Evolutionary conservation across 1,140 invertebrate genomes (phyloP).

Genomic region (Magallana gigas): DNA sequence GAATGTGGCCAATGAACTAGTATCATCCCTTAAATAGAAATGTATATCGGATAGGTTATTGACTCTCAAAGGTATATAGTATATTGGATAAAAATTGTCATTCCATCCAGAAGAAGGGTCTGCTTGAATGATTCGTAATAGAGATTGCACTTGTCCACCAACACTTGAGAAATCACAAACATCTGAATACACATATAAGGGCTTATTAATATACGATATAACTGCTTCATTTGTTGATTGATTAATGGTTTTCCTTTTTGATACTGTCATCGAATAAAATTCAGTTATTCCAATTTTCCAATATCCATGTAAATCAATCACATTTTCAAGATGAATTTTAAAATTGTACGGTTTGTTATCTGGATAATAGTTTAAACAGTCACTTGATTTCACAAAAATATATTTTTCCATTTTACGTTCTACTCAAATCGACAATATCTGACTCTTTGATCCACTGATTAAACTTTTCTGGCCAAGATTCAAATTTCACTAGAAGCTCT

Average conservation of each 20-base stretch:
- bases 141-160: background rate
- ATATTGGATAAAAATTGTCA: conserved; percentile 11
- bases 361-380: background rate
- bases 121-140: background rate
- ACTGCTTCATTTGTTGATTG: background rate
- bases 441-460: conserved; percentile 22
- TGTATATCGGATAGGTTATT: conserved; percentile 1
- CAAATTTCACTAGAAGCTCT: conserved; percentile 13
- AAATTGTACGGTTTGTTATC: conserved; percentile 36
- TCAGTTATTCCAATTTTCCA: conserved; percentile 29
- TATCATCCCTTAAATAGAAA: conserved; percentile 25
- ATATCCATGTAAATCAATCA: background rate
- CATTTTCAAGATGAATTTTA: background rate
- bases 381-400: conserved; percentile 10
- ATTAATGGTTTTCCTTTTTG: background rate
- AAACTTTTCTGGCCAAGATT: conserved; percentile 15
- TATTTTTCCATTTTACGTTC: conserved; percentile 19
- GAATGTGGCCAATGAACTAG: background rate
- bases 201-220: background rate
- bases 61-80: conserved; percentile 31
- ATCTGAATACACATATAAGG: background rate
- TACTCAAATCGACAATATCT: conserved; percentile 9
- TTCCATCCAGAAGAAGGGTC: background rate
- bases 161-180: conserved; percentile 18
- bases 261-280: background rate